These are phyloP conservation scores for Hycleus phaleratus DNA, from an alignment of 1,140 invertebrate genomes.

Conservation along the genomic window DNA sequence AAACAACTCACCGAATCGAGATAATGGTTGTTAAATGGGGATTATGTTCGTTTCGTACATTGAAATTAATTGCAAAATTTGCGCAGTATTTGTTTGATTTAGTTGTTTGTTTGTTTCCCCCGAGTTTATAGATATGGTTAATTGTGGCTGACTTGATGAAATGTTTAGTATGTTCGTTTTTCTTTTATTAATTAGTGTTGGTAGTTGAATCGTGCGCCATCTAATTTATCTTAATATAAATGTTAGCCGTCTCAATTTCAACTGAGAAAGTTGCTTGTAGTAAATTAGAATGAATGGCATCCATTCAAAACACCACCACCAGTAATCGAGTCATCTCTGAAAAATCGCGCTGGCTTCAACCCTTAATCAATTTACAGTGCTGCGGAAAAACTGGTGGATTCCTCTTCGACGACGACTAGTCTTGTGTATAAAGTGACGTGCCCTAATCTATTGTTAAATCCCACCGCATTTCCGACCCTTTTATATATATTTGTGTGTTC, in stretches of 20 bases:
- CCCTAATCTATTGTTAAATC: constrained; percentile 18
- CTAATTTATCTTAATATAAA: constrained; percentile 25
- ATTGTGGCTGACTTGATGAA: too few species aligned
- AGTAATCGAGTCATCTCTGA: constrained; percentile 26
- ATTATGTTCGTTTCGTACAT: too few species aligned
- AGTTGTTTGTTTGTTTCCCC: too few species aligned
- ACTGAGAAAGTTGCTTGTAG: constrained; percentile 17
- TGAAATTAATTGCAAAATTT: too few species aligned
- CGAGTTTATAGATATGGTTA: too few species aligned
- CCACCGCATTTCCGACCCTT: constrained; percentile 8
- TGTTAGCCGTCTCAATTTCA: constrained; percentile 18
- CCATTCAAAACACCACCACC: constrained; percentile 7
- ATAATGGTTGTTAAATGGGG: too few species aligned
- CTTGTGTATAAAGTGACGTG: constrained; percentile 11
- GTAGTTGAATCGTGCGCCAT: neutral
- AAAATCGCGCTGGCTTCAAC: constrained; percentile 22
- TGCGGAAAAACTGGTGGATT: constrained; percentile 16
- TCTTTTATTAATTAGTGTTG: neutral
- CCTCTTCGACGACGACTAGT: constrained; percentile 5
- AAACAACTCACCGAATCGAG: too few species aligned
- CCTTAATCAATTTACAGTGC: constrained; percentile 23
- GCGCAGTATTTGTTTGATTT: too few species aligned
- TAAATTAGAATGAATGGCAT: constrained; percentile 26
- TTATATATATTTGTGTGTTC: constrained; percentile 10
- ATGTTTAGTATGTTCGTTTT: too few species aligned